Base-by-base conservation (phyloP, 2,888 invertebrate species). In the Catotricha subobsoleta region DNA sequence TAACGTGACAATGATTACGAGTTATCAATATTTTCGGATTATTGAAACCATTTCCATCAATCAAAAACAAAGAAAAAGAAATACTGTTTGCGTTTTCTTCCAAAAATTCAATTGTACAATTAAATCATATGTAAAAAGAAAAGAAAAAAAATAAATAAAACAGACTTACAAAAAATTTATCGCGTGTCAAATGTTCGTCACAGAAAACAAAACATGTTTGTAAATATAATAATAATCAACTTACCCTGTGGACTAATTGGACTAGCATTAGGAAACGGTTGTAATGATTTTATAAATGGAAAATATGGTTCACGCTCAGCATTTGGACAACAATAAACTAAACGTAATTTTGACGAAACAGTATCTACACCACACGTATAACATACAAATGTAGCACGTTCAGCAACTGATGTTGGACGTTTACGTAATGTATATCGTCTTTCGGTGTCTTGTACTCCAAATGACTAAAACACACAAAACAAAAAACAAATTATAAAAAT, bases 261-360 rank as follows among this genome's bases (percentile, higher is more conserved):
- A 64, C 83, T 81, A 54, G 90, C 82, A 52, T 87, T 87, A 40
- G 76, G 74, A 48, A 81, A 82, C 44, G 82, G 75, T 62, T 77
- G 77, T 54, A 87, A 66, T 51, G 75, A 72, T 54, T 79, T 79
- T 45, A 92, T 80, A 62, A 87, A 87, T 12, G 91, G 87, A 66
- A 84, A 91, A 62, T 81, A 90, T 40, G 88, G 83, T 62, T 91
- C 88, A 44, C 80, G 69, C 56, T 86, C 86, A 1, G 79, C 76
- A 63, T 86, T 84, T 40, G 80, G 73, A 57, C 80, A 79, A 64
- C 84, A 84, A 62, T 86, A 87, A 43, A 90, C 71, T 51, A 86
- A 72, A 47, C 86, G 70, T 54, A 84, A 71, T 59, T 80, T 79
- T 49, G 80, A 78, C 44, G 80, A 79, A 44, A 81, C 78, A 55